A percentile compares a stretch with the other conserved stretches of the same genome.
Conservation (phyloP, 2,888 invertebrate species). For the Tolmerus cingulatus region DNA sequence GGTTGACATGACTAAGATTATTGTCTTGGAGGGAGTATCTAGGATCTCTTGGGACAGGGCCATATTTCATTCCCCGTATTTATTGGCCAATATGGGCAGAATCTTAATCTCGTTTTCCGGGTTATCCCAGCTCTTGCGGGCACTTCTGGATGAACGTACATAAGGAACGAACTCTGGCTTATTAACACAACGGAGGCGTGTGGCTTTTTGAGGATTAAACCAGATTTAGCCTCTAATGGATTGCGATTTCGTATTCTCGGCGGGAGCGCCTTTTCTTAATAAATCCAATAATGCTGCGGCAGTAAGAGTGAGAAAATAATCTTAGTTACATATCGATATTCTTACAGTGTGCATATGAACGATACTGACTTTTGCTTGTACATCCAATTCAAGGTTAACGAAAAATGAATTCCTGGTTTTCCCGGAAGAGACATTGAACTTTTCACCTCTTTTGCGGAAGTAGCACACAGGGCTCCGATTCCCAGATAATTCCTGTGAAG, state of each 20-base stretch:
- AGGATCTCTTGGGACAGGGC: not conserved
- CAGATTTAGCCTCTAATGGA: not conserved
- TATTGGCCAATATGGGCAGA: not conserved
- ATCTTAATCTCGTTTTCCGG: not conserved
- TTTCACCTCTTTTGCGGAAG: conserved; percentile 12
- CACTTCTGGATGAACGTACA: not conserved
- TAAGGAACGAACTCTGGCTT: not conserved
- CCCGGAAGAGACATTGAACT: conserved; percentile 29
- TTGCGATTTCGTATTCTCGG: not conserved
- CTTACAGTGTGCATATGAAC: not conserved
- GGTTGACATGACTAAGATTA: conserved; percentile 3
- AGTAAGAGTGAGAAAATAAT: not conserved
- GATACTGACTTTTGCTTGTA: not conserved
- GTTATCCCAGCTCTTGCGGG: not conserved
- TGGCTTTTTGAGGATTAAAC: not conserved
- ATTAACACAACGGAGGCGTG: not conserved
- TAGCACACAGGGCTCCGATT: not conserved
- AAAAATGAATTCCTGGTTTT: not conserved
- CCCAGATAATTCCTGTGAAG: conserved; percentile 9
- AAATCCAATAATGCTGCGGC: not conserved
- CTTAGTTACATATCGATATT: not conserved
- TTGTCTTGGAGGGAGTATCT: not conserved
- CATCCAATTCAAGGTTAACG: not conserved
- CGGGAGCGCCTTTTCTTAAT: not conserved
- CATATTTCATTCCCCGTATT: not conserved